Evolutionary conservation across 2,113 vertebrate genomes (phyloP).

Genomic region (rabbit (Oryctolagus cuniculus)): DNA sequence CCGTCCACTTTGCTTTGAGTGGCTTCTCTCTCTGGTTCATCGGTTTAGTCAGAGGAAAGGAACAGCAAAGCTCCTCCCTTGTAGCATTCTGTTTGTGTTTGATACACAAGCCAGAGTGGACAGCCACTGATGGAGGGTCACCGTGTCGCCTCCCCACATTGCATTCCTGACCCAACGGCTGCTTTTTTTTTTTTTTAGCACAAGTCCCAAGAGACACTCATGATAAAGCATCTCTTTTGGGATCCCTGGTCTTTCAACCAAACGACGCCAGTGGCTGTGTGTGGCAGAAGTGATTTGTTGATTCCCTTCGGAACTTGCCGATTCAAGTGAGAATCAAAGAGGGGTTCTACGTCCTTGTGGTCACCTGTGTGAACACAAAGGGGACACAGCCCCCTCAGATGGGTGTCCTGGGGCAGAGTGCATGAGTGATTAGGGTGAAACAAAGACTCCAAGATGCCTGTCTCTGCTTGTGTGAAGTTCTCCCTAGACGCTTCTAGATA

Average conservation of each 20-base stretch:
- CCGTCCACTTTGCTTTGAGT: background rate
- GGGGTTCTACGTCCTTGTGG: background rate
- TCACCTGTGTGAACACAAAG: background rate
- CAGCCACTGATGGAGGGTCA: background rate
- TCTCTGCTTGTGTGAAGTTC: background rate
- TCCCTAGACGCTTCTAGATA: background rate
- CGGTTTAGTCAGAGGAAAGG: conserved; percentile 37
- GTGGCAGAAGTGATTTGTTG: background rate
- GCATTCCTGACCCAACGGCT: background rate
- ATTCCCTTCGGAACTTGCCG: conserved; percentile 7
- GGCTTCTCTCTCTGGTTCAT: background rate
- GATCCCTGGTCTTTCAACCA: background rate
- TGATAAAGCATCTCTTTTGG: background rate
- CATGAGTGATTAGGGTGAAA: background rate
- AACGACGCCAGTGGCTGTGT: background rate
- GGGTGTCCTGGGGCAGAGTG: background rate
- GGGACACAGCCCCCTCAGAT: background rate
- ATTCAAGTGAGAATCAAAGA: background rate
- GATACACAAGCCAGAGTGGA: background rate
- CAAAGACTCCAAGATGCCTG: background rate
- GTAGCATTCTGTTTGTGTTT: background rate
- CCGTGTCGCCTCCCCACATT: background rate
- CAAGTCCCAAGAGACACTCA: background rate
- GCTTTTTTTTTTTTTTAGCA: background rate
- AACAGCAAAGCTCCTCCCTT: background rate